Base-by-base conservation (phyloP, 2,797 vertebrate species). In the Gorsachius magnificus region DNA sequence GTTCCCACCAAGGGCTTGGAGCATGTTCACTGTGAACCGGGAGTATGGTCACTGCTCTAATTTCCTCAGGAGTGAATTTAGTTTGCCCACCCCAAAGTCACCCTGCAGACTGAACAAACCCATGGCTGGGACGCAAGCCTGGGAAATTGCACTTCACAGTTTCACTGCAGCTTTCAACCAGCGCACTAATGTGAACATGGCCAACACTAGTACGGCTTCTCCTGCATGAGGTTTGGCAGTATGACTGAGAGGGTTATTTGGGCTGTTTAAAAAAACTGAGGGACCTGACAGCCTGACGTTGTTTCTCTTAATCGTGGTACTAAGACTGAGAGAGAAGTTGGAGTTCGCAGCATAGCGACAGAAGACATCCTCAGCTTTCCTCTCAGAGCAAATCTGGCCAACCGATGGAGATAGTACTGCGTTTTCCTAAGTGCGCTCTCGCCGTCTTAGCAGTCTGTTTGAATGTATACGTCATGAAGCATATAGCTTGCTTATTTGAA, bases 211-310 rank as follows among this genome's bases (percentile, higher is more conserved):
- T 13, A 5, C 11, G 24, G 29, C 16, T 64, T 78, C 25, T 63
- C 12, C 24, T 13, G 25, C 0, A 0, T 53, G 43, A 65, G 20
- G 6, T 45, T 56, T 70, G 16, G 53, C n/a, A 6, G 11, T 50
- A 3, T 5, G 9, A 13, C 1, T 29, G 29, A 58, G 45, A 45
- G 46, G 13, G 16, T 70, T 58, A 6, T 54, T 77, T 46, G 16
- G 6, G 7, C 1, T 50, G 4, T 50, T 92, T 50, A 35, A 63
- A 72, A 63, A 13, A 38, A 6, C 17, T 5, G 50, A 58, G 72
- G 29, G 22, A 79, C 48, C 2, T 0, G 18, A 61, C 29, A 38
- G 31, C 16, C 12, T 7, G 46, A 1, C 6, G 5, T 29, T 76
- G 9, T 68, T 80, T 68, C 19, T 56, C 28, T 72, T 71, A 16